Conservation (phyloP, 2,113 vertebrate genomes). For the Sarotherodon lohbergeri region DNA sequence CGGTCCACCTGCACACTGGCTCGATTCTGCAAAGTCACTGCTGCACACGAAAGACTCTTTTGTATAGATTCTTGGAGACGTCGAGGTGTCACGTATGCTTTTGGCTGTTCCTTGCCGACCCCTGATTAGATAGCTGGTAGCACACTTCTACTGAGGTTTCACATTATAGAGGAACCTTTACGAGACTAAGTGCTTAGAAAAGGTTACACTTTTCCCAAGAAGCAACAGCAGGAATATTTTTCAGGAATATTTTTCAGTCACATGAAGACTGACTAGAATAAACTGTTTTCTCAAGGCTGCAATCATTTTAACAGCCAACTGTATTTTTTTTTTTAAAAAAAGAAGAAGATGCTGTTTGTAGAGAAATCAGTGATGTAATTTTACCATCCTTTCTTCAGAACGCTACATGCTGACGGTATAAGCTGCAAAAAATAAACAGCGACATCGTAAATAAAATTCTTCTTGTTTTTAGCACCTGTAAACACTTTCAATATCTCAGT, state of each 20-base stretch:
- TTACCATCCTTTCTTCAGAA: background rate
- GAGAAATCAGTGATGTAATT: background rate
- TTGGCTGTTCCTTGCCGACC: background rate
- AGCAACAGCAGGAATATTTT: background rate
- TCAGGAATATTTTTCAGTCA: background rate
- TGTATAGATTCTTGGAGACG: constrained; percentile 1
- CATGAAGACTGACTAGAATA: background rate
- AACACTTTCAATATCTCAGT: background rate
- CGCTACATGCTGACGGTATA: background rate
- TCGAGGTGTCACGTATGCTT: background rate
- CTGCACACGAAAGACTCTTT: constrained; percentile 13
- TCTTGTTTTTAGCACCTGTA: background rate
- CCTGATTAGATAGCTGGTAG: background rate
- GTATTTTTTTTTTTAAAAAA: background rate
- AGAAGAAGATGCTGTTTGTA: background rate
- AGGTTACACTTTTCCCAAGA: background rate
- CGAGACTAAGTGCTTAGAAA: background rate
- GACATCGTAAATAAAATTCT: background rate
- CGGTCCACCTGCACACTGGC: background rate
- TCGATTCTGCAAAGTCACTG: constrained; percentile 34
- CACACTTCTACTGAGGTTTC: background rate
- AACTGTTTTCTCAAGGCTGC: background rate
- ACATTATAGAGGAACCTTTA: background rate
- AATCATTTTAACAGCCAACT: background rate
- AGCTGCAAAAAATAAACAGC: background rate